These are phyloP conservation scores for Himalopsyche phryganea DNA, from an alignment of 1,140 invertebrate genomes.

Conservation along the genomic window DNA sequence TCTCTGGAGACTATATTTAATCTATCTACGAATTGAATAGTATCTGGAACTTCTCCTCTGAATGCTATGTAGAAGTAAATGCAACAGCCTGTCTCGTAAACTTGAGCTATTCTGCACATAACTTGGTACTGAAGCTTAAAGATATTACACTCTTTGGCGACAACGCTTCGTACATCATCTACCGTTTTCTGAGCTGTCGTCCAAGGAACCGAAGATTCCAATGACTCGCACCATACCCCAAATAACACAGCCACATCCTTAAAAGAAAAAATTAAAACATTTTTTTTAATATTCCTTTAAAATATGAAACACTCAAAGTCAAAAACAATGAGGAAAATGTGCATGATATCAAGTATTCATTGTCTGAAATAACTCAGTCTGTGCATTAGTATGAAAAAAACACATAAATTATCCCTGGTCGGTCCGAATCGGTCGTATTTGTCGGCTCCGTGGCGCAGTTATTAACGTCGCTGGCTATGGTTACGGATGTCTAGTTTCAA, in stretches of 20 bases:
- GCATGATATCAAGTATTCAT: not conserved
- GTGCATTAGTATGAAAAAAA: not conserved
- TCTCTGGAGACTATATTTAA: too few relatives aligned
- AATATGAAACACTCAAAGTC: not conserved
- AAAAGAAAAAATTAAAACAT: constrained; percentile 17
- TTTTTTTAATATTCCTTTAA: not conserved
- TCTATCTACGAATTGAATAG: too few relatives aligned
- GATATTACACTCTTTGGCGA: constrained; percentile 59
- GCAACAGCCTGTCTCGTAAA: constrained; percentile 72
- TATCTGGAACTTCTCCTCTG: too few relatives aligned
- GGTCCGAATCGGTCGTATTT: too few relatives aligned
- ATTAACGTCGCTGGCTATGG: too few relatives aligned
- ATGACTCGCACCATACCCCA: constrained; percentile 67
- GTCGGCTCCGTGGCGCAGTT: too few relatives aligned
- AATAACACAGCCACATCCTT: constrained; percentile 69
- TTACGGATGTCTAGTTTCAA: too few relatives aligned
- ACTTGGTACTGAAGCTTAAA: constrained; percentile 37
- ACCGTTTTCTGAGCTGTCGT: constrained; percentile 64
- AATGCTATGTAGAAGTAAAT: constrained; percentile 77
- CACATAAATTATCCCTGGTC: not conserved
- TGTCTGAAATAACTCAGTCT: not conserved
- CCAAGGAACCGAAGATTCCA: constrained; percentile 78
- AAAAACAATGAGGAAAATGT: not conserved
- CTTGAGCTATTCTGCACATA: constrained; percentile 67
- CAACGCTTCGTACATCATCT: constrained; percentile 60